These are phyloP conservation scores for Melanostigma gelatinosum DNA, from an alignment of 2,113 vertebrate genomes.

Conservation along the genomic window DNA sequence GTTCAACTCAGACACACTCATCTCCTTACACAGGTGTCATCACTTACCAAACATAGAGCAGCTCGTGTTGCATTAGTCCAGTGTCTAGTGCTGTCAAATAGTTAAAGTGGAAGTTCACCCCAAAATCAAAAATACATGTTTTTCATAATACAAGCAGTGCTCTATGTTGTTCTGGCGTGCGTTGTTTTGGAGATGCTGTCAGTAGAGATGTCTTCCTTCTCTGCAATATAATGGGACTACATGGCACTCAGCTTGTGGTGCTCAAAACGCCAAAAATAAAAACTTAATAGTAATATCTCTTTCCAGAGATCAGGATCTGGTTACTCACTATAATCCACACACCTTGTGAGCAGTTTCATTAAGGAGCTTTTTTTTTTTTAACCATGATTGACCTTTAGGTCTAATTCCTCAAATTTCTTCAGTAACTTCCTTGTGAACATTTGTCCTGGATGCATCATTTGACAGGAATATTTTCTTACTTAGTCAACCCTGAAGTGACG, in stretches of 20 bases:
- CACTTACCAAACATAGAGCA: background rate
- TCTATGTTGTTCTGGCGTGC: background rate
- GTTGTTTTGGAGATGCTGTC: background rate
- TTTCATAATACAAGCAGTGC: background rate
- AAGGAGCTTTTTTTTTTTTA: background rate
- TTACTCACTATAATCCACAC: too few relatives aligned
- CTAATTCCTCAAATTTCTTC: background rate
- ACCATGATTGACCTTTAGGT: background rate
- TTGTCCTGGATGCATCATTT: background rate
- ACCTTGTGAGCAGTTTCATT: background rate
- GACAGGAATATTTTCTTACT: background rate
- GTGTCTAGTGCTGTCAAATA: background rate
- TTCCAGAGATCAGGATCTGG: background rate
- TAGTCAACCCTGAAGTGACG: background rate
- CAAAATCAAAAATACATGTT: background rate
- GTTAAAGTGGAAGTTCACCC: background rate
- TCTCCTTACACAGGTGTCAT: background rate
- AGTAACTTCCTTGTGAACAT: background rate
- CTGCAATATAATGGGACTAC: background rate
- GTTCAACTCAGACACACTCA: background rate
- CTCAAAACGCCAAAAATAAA: background rate
- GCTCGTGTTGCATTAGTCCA: background rate
- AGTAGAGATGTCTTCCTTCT: background rate
- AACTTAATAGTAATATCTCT: background rate
- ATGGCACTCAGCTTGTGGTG: background rate